A percentile compares a stretch with the other conserved stretches of the same genome.
Evolutionary conservation across 2,888 invertebrate species (phyloP).

Genomic region (Psylliodes chrysocephalus): DNA sequence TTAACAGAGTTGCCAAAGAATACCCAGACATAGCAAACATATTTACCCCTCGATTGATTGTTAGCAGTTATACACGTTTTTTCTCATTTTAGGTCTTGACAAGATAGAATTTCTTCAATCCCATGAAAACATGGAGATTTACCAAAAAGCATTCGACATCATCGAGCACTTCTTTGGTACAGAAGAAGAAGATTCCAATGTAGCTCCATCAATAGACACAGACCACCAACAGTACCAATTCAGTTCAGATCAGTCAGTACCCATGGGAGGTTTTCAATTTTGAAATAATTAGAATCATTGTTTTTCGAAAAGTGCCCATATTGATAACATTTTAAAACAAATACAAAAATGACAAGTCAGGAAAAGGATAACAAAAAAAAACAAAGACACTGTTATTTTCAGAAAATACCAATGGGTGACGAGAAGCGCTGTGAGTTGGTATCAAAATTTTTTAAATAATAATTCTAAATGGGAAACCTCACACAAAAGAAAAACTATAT

Average conservation of each 20-base stretch:
- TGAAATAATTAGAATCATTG: constrained; percentile 61
- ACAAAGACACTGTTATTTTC: constrained; percentile 10
- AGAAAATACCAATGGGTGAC: constrained; percentile 21
- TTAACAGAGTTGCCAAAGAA: too few species aligned
- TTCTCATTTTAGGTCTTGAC: constrained; percentile 80
- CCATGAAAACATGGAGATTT: constrained; percentile 96
- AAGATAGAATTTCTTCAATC: constrained; percentile 98
- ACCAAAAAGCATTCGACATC: constrained; percentile 96
- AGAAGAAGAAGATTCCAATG: constrained; percentile 84
- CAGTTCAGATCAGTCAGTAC: constrained; percentile 76
- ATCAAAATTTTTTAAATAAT: constrained; percentile 23
- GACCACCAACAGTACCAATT: constrained; percentile 79
- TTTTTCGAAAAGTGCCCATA: constrained; percentile 40
- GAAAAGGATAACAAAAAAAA: constrained; percentile 16
- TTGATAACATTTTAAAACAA: constrained; percentile 29
- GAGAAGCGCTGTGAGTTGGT: constrained; percentile 31
- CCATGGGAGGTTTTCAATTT: constrained; percentile 85
- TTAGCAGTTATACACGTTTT: too few species aligned
- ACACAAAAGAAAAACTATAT: constrained; percentile 23
- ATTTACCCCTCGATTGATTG: too few species aligned
- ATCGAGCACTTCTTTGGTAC: constrained; percentile 95
- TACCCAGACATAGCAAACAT: too few species aligned
- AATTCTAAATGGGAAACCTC: constrained; percentile 16
- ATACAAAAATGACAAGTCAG: constrained; percentile 11
- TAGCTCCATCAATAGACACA: constrained; percentile 81